Base-by-base conservation (phyloP, 2,888 invertebrate genomes). In the Tenthredo livida region DNA sequence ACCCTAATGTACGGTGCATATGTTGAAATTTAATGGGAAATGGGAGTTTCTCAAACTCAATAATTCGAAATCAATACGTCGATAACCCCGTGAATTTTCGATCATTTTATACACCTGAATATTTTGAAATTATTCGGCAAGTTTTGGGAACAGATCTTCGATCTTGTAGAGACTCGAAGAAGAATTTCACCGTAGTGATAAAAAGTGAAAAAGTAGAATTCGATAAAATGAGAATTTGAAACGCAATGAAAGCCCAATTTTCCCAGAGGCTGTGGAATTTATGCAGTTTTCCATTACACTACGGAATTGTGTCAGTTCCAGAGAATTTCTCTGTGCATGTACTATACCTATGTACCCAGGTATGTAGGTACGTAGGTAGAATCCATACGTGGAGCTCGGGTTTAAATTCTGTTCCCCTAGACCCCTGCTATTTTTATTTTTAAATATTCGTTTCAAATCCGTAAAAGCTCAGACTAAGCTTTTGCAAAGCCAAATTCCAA, bases 291-390 rank as follows among this genome's bases (percentile, higher is more conserved):
- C 61, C 61, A 61, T 61, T 61, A 25, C 61, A 61, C 70, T 70
- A 5, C n/a, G 70, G 37, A 70, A 70, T 70, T 33, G 33, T 70
- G 70, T 70, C 70, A 70, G 70, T 17, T 70, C 29, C 70, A 70
- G 21, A 10, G 37, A 70, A 70, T 33, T 70, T 17, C 37, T 6
- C 17, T 17, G 29, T 29, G 17, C 5, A 70, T 17, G 12, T 33
- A 7, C 37, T 37, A 2, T 37, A 33, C 2, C 33, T 2, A 33
- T 5, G 3, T 33, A 33, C 33, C 3, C 5, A 37, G 12, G 21
- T 25, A 58, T 1, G 7, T 25, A 58, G 0, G 7, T 54, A 54
- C n/a, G 40, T 43, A 37, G 3, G 9, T 3, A 43, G 10, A 7
- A 2, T 43, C 40, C 40, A 43, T 21, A 61, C 7, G 61, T 70